phyloP scores from a whole-genome alignment of 2,888 invertebrate species.

The Hirtodrosophila histrioides region DNA sequence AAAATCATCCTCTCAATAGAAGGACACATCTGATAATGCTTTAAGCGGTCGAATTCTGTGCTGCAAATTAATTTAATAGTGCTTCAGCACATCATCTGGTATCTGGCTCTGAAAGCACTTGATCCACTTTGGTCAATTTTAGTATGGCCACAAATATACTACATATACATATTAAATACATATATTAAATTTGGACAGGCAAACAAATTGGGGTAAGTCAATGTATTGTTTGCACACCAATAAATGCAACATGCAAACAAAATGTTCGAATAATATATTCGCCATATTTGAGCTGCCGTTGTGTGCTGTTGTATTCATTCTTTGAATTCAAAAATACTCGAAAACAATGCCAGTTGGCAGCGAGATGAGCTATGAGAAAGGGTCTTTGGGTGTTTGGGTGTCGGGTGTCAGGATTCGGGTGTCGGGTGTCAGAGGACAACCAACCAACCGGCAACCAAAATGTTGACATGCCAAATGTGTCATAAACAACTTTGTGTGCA shows the following conservation, averaged over 20 bases:
- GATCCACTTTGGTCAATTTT: no score
- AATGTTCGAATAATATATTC: slow-evolving; percentile 29
- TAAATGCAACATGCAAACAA: slow-evolving; percentile 51
- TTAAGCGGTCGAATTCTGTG: no score
- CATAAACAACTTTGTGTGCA: slow-evolving; percentile 57
- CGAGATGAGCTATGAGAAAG: no score
- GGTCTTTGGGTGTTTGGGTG: not conserved
- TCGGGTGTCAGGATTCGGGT: not conserved
- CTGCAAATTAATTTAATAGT: no score
- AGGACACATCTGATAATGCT: no score
- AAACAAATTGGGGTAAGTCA: slow-evolving; percentile 17
- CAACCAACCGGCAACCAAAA: slow-evolving; percentile 48
- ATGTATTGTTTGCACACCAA: slow-evolving; percentile 46
- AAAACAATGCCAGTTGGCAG: slow-evolving; percentile 44
- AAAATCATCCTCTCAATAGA: no score
- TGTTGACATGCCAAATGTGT: slow-evolving; percentile 62
- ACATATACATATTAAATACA: slow-evolving; percentile 4
- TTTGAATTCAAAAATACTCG: slow-evolving; percentile 33
- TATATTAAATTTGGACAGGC: slow-evolving; percentile 11
- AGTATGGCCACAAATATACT: no score
- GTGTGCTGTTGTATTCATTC: slow-evolving; percentile 4
- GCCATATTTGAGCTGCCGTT: slow-evolving; percentile 22
- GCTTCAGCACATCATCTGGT: no score
- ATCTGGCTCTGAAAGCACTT: no score
- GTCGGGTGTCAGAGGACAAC: not conserved